Percentiles rank a stretch among this genome's conserved stretches.
Evolutionary conservation across 2,797 vertebrate genomes (phyloP).

Genomic region (Pseudocheirus occidentalis): DNA sequence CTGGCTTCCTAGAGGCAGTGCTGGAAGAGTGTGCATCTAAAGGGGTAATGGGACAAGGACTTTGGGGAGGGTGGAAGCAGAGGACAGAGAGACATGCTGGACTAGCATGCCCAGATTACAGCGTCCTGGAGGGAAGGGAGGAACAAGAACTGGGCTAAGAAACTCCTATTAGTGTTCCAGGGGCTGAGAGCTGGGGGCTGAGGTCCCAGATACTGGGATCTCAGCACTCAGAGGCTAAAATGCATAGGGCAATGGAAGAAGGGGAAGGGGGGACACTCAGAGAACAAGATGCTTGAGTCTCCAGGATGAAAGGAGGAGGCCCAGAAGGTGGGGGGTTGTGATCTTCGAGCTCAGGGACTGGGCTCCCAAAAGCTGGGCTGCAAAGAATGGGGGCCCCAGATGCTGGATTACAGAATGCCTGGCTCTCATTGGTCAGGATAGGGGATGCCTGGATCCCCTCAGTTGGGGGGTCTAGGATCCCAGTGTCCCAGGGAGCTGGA

Average conservation of each 20-base stretch:
- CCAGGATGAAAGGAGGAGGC: background rate
- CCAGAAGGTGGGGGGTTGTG: no score
- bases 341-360: background rate
- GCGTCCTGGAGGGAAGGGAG: background rate
- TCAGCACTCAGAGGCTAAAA: background rate
- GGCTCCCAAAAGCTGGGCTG: background rate
- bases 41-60: background rate
- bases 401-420: background rate
- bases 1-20: background rate
- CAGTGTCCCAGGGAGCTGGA: background rate
- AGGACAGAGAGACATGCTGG: background rate
- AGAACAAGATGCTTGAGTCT: background rate
- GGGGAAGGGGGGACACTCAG: background rate
- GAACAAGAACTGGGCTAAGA: background rate
- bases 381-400: background rate
- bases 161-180: background rate
- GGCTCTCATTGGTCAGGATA: background rate
- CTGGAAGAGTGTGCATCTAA: background rate
- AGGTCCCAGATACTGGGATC: background rate
- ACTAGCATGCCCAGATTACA: no score
- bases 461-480: background rate
- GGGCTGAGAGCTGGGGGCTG: background rate
- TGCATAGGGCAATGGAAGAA: background rate
- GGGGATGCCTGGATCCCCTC: background rate
- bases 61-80: no score